Evolutionary conservation across 2,888 invertebrate genomes (phyloP), one percentile per base, ranked within the genome.

Genomic region (Drosophila incognita): DNA sequence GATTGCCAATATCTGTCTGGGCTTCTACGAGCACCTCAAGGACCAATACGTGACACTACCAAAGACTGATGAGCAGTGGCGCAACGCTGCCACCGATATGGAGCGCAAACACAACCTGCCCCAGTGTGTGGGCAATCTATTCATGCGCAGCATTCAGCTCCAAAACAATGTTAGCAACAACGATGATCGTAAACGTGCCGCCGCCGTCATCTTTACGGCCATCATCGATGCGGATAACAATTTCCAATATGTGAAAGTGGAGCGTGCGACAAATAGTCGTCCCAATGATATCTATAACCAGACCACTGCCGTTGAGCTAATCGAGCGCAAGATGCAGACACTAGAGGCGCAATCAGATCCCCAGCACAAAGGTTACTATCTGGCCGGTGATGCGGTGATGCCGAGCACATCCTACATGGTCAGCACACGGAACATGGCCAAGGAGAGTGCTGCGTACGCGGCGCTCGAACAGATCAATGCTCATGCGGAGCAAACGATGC

Each of bases 1-100:
- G 92, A 92, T 92, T 82, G 92, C 92, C 76, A 91, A 92, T 82
- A 92, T 92, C 77, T 92, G 92, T 81, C 82, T 91, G 83, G 92
- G 92, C 87, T 92, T 92, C 78, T 92, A 92, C 62, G 92, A 92
- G 84, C 89, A 91, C 80, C 86, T 92, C 69, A 92, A 92, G 82
- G 91, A 92, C 85, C 90, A 90, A 87, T 92, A 90, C 81, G 86
- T 92, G 79, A 87, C 89, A 84, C 89, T 91, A 86, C 92, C 92
- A 90, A 92, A 91, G 91, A 92, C 92, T 87, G 91, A 91, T 76
- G 92, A 92, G 70, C 92, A 92, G 82, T 92, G 92, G 92, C 88
- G 87, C 71, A 84, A 63, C 24, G 83, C 92, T 67, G 89, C 92
- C 78, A 90, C 87, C 36, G 90, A 91, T 24, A 83, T 92, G 81